A percentile compares a stretch with the other conserved stretches of the same genome.
phyloP scores from a whole-genome alignment of 1,140 invertebrate species.

The Drosophila sp. region DNA sequence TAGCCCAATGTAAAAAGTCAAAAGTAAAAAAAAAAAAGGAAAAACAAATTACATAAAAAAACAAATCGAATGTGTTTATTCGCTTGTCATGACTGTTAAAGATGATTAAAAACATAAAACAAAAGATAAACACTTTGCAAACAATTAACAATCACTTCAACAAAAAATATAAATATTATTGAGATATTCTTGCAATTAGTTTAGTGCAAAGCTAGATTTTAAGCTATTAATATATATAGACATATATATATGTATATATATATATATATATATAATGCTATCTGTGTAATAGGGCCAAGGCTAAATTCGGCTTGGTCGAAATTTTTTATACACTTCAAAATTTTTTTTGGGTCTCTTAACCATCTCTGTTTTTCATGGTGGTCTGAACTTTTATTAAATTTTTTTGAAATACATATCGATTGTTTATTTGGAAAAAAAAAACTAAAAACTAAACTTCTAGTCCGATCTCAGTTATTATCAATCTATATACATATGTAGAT shows the following conservation, averaged over 20 bases:
- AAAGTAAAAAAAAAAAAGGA: conserved; percentile 12
- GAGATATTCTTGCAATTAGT: conserved; percentile 29
- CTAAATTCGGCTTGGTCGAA: conserved; percentile 6
- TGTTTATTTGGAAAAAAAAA: background rate
- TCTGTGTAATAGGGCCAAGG: background rate
- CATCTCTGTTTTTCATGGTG: conserved; percentile 4
- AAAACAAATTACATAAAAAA: background rate
- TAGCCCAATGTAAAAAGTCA: conserved; percentile 53
- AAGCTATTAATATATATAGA: conserved; percentile 14
- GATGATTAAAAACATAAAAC: conserved; percentile 16
- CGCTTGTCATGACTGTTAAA: conserved; percentile 11
- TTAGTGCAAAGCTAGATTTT: conserved; percentile 46
- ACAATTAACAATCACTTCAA: conserved; percentile 32
- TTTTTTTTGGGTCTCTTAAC: background rate
- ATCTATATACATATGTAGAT: too few relatives aligned
- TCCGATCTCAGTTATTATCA: conserved; percentile 3
- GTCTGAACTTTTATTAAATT: background rate
- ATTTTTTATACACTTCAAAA: conserved; percentile 2
- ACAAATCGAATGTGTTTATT: background rate
- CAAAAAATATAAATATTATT: conserved; percentile 20
- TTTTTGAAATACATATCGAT: background rate
- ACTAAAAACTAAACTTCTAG: background rate
- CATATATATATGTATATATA: conserved; percentile 15
- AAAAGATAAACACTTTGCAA: conserved; percentile 22
- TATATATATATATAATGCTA: conserved; percentile 21